Base-by-base conservation (phyloP, 2,888 invertebrate species). In the Zonitis immaculata region DNA sequence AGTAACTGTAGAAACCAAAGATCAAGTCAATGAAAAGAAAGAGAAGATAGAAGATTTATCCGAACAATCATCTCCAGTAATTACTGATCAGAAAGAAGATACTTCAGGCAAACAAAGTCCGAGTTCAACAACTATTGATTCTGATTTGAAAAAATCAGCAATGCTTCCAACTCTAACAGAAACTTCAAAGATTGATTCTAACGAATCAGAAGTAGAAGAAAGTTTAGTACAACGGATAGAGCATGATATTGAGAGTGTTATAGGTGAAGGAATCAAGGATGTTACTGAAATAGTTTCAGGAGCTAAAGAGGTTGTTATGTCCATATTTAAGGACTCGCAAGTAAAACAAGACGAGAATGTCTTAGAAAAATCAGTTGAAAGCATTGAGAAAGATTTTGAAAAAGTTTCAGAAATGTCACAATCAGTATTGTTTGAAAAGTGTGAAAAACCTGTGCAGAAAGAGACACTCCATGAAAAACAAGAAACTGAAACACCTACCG, bases 251-350 rank as follows among this genome's bases (percentile, higher is more conserved):
- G 46, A 51, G 39, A 45, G 14, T 43, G 43, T 12, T 18, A 18
- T 42, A 47, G 46, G 49, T 22, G 32, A 18, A 44, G 43, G 51
- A 25, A 30, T 54, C 7, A 47, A 52, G 28, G 49, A 52, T n/a
- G 44, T 44, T 22, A 42, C 25, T 9, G 44, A 44, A 11, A 1
- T 44, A 12, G 26, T 18, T 25, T 16, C 26, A 26, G 44, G 26
- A 25, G 18, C 11, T 3, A 45, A 45, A 45, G 28, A 45, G 11
- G 14, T 16, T 28, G 18, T 28, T 7, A 26, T 14, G 8, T 25
- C 45, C 6, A 3, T 45, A 26, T 28, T 45, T 9, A 27, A 45
- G 16, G 45, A 45, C n/a, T 7, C 45, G 22, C 22, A 26, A 16
- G 54, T 25, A 25, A 48, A 51, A 30, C 30, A 16, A 8, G 35